Evolutionary conservation across 2,888 invertebrate species (phyloP).

Genomic region (Lampropteryx suffumata): DNA sequence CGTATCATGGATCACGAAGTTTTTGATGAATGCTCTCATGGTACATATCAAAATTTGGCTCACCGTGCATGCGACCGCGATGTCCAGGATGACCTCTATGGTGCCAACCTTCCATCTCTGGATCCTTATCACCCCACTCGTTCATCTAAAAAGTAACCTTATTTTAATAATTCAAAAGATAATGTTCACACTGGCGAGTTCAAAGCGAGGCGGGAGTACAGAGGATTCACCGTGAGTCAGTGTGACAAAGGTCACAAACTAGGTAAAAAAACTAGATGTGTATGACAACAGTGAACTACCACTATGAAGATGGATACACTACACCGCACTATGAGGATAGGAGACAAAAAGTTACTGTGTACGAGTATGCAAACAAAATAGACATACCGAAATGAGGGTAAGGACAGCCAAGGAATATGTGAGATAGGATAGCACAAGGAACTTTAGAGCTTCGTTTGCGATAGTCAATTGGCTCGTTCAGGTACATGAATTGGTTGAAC

Average conservation of each 20-base stretch:
- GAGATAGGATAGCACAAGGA: conserved; percentile 74
- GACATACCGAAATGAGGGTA: conserved; percentile 76
- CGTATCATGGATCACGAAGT: too few relatives aligned
- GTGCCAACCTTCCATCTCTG: conserved; percentile 76
- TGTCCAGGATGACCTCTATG: conserved; percentile 76
- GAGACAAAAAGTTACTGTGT: too few relatives aligned
- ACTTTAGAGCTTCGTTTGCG: conserved; percentile 60
- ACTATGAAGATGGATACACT: background rate
- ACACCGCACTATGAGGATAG: too few relatives aligned
- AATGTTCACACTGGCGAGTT: too few relatives aligned
- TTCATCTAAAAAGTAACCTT: conserved; percentile 59
- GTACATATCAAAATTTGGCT: too few relatives aligned
- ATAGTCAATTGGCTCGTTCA: conserved; percentile 73
- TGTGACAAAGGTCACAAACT: too few relatives aligned
- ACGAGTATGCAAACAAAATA: conserved; percentile 31
- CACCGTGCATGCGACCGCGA: conserved; percentile 77
- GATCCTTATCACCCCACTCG: conserved; percentile 79
- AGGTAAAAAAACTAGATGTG: too few relatives aligned
- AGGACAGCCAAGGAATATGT: conserved; percentile 79
- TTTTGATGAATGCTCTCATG: too few relatives aligned
- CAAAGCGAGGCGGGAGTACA: too few relatives aligned
- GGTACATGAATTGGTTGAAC: conserved; percentile 62
- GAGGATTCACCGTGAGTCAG: too few relatives aligned
- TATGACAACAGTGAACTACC: too few relatives aligned
- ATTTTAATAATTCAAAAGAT: background rate